Conservation (phyloP, 92 coral and sea anemone genomes). For the Epizoanthus stellaris region DNA sequence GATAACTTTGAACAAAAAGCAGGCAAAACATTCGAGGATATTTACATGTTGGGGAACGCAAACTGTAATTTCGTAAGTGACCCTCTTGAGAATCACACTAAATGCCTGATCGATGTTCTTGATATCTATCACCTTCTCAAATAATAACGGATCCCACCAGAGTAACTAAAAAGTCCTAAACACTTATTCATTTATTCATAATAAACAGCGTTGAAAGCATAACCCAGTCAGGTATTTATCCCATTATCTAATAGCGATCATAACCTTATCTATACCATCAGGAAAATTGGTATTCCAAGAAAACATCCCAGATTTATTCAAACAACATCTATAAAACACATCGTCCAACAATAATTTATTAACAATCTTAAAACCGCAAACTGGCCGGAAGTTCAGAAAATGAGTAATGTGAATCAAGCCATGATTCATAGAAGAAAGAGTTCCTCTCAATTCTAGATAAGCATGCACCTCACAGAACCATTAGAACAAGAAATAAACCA, state of each 20-base stretch:
- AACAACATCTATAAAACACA: neutral
- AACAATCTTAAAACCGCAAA: neutral
- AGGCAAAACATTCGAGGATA: neutral
- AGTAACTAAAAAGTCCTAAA: neutral
- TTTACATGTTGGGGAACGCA: neutral
- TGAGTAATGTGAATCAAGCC: neutral
- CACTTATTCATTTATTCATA: neutral
- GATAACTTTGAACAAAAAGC: neutral
- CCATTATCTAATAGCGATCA: too few relatives aligned
- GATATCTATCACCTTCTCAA: neutral
- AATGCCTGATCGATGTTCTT: neutral
- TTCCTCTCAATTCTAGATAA: conserved; percentile 1
- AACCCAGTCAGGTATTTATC: neutral
- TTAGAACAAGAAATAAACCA: conserved; percentile 4
- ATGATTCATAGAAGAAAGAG: too few relatives aligned
- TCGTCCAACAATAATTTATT: neutral
- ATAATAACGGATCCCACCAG: neutral
- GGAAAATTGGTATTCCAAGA: neutral
- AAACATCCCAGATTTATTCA: neutral
- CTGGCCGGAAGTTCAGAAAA: neutral
- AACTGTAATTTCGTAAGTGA: neutral
- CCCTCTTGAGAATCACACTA: neutral
- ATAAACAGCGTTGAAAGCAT: neutral
- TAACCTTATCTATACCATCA: too few relatives aligned
- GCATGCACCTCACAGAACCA: conserved; percentile 8